phyloP scores from a whole-genome alignment of 1,140 invertebrate species.

The Anagrus nilaparvatae region DNA sequence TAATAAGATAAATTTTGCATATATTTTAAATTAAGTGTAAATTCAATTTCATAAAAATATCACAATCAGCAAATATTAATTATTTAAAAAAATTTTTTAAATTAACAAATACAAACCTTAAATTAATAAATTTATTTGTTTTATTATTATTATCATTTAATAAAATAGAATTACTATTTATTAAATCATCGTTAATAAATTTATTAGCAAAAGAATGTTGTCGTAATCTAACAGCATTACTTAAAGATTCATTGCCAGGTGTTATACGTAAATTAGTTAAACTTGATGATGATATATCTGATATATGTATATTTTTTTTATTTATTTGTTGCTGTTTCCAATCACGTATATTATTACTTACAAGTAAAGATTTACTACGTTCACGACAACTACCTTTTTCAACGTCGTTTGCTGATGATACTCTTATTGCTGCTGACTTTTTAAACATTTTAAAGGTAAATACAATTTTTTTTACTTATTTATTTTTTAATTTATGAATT shows the following conservation, averaged over 20 bases:
- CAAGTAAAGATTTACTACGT: conserved; percentile 11
- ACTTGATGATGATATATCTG: conserved; percentile 23
- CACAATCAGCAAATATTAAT: no score
- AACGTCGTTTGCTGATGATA: conserved; percentile 22
- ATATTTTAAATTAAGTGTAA: no score
- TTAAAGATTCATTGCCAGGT: conserved; percentile 20
- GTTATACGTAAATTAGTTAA: conserved; percentile 27
- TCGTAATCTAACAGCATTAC: conserved; percentile 18
- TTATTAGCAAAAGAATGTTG: no score
- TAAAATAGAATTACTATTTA: no score
- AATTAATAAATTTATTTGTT: neutral
- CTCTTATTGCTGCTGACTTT: conserved; percentile 17
- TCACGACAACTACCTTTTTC: conserved; percentile 15
- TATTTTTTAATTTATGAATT: neutral
- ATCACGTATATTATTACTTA: conserved; percentile 1
- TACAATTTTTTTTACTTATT: neutral
- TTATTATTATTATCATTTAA: no score
- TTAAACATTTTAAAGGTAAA: conserved; percentile 10
- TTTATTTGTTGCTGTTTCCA: conserved; percentile 4
- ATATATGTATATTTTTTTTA: neutral
- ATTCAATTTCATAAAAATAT: no score
- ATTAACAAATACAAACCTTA: neutral
- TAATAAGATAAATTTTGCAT: no score
- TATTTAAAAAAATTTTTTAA: neutral
- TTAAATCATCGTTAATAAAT: no score